phyloP scores from a whole-genome alignment of 2,113 vertebrate genomes.

The Sprattus sprattus region DNA sequence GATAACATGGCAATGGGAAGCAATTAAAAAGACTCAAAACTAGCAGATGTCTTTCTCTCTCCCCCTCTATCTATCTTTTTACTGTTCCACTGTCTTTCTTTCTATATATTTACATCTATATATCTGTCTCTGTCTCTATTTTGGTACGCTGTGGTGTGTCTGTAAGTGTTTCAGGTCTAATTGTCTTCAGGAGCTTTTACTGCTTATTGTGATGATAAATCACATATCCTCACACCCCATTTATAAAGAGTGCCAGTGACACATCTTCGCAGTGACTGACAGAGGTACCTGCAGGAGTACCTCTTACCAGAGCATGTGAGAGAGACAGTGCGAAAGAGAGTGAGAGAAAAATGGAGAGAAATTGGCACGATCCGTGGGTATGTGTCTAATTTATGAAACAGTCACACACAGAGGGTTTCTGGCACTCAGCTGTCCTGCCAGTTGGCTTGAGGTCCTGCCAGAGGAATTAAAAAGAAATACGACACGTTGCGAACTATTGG shows the following conservation, averaged over 20 bases:
- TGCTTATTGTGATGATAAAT: background rate
- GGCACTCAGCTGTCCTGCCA: slow-evolving; percentile 1
- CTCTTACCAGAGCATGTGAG: background rate
- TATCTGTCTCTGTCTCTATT: background rate
- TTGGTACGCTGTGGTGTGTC: background rate
- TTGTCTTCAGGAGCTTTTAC: background rate
- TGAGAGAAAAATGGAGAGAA: background rate
- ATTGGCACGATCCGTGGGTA: background rate
- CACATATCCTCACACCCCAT: background rate
- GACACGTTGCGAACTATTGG: slow-evolving; percentile 3
- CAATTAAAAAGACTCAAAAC: background rate
- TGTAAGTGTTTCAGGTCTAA: background rate
- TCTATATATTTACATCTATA: background rate
- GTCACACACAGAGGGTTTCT: background rate
- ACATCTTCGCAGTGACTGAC: background rate
- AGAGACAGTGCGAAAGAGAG: background rate
- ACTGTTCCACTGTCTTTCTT: background rate
- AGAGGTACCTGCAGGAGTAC: background rate
- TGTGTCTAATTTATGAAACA: slow-evolving; percentile 10
- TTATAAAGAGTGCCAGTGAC: background rate
- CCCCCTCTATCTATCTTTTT: background rate
- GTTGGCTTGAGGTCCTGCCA: slow-evolving; percentile 1
- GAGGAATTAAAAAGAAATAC: slow-evolving; percentile 11
- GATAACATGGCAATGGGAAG: background rate
- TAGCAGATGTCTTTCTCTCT: background rate